Evolutionary conservation across 2,797 vertebrate genomes (phyloP), one percentile per base, ranked within the genome.

Genomic region (Chaenodraco wilsoni): DNA sequence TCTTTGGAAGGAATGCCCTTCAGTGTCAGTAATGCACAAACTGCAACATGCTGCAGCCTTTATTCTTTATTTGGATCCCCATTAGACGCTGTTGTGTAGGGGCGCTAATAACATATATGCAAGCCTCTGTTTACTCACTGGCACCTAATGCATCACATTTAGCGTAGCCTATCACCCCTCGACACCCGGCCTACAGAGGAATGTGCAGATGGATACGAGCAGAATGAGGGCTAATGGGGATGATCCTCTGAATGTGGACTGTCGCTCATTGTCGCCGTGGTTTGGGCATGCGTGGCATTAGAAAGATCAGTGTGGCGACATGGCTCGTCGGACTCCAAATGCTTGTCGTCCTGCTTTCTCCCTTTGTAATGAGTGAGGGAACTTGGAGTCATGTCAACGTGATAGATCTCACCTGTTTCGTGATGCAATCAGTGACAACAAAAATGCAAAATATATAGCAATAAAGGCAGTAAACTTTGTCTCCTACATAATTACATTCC

Each of bases 1-100:
- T 72, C 74, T 85, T 69, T 76, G 84, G 86, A 89, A 90, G 81
- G 78, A 88, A 89, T 84, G 43, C 45, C 62, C 51, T 6, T 51
- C 52, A 55, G 51, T 2, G 55, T 63, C 77, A 23, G 48, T 76
- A 45, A 86, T 86, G 82, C 69, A 43, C 58, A 76, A 52, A 72
- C 81, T 78, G 71, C 73, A 66, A 52, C 66, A 44, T 11, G 56
- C 50, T 56, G 19, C 13, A 13, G 43, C 46, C 62, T 79, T 82
- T 57, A 46, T 79, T 71, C 80, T 86, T 81, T 79, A 72, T 78
- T 83, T 66, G 80, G 78, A 87, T 61, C 43, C 51, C 59, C 14
- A n/a, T 81, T 72, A 72, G 82, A 82, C 60, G 56, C 67, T 21
- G 33, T 67, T 65, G 71, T 65, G 51, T 27, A 5, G 56, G 45